A percentile compares a stretch with the other conserved stretches of the same genome.
Conservation (phyloP, 2,113 vertebrate genomes). For the Pseudonaja textilis region DNA sequence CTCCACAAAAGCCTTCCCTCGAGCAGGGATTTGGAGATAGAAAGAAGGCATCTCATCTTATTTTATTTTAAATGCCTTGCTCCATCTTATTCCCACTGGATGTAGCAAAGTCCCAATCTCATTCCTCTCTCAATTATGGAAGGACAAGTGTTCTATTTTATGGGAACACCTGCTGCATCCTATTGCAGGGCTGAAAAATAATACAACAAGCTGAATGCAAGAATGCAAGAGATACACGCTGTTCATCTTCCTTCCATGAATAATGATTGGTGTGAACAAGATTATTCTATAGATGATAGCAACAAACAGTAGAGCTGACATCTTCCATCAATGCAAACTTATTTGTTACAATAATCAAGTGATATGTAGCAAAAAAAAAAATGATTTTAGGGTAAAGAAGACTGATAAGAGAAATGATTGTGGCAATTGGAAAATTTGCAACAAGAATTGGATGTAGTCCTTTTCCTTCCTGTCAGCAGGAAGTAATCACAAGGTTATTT, state of each 20-base stretch:
- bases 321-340: not conserved
- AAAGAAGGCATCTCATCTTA: not conserved
- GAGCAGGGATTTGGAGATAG: not conserved
- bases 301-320: not conserved
- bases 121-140: not conserved
- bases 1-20: not conserved
- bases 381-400: not conserved
- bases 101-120: not conserved
- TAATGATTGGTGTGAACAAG: not conserved
- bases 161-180: not conserved
- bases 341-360: not conserved
- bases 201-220: not conserved
- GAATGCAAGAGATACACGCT: not conserved
- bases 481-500: not conserved
- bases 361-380: not conserved
- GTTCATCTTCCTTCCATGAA: not conserved
- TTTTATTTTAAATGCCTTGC: conserved; percentile 2
- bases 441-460: not conserved
- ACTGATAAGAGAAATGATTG: not conserved
- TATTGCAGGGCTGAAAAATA: not conserved
- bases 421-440: not conserved
- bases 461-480: not conserved
- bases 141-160: not conserved
- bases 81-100: not conserved
- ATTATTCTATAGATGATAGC: not conserved